Base-by-base conservation (phyloP, 2,797 vertebrate genomes). In the Xiphorhynchus erythropygius region DNA sequence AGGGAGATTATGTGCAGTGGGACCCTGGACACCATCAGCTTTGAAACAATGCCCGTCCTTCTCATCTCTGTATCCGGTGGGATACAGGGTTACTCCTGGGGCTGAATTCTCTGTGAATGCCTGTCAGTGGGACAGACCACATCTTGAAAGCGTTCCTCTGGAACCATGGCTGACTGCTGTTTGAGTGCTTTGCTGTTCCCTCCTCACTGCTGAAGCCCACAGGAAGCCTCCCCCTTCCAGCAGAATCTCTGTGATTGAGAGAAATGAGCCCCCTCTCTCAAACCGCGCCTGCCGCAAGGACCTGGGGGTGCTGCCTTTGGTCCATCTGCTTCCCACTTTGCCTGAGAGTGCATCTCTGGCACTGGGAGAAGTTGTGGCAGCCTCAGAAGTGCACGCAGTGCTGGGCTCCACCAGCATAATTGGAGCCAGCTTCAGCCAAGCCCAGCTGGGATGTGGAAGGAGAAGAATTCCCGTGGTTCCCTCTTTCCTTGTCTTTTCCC, bases 371-470 rank as follows among this genome's bases (percentile, higher is more conserved):
- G 21, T 6, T 76, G 91, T 88, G 93, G 60, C 74, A 91, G 85
- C 59, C 77, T 94, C 70, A 86, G 77, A 73, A 96, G 53, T 15
- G 37, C 83, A 89, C 0, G 6, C 70, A 70, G 59, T 0, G 2
- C 91, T 60, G 64, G 50, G 68, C 81, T 95, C 78, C 86, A 84
- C 86, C 74, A 87, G n/a, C n/a, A 5, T 94, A 94, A 92, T 64
- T 96, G 64, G 49, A 95, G 85, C 47, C 91, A 96, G 93, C 49
- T 90, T 64, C 80, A 90, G 78, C 74, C 60, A 84, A 91, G 25
- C 52, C 70, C 80, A 82, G 70, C 74, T 93, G 90, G 49, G 62
- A 74, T 60, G 55, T 64, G 63, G 87, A 91, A 70, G 56, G 63
- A 93, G 55, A 87, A 83, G 50, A 63, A 80, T 84, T 90, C 83